phyloP scores from a whole-genome alignment of 2,113 vertebrate species.

The Pteropus alecto region DNA sequence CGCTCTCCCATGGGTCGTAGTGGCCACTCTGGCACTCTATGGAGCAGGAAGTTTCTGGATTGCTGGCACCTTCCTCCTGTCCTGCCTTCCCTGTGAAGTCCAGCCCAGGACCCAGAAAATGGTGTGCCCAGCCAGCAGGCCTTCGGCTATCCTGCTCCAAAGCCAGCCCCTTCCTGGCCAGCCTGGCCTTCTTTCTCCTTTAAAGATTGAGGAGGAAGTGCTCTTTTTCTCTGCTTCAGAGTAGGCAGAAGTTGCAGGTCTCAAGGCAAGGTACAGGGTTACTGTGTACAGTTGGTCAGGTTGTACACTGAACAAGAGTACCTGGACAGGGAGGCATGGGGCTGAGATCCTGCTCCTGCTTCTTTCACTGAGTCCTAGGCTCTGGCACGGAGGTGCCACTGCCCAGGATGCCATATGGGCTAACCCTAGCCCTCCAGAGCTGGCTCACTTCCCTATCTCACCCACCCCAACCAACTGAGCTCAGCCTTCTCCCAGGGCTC shows the following conservation, averaged over 20 bases:
- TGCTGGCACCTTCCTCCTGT: background rate
- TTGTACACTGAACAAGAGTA: background rate
- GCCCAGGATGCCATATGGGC: background rate
- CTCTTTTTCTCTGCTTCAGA: background rate
- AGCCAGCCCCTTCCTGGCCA: background rate
- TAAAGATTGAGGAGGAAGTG: background rate
- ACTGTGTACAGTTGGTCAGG: background rate
- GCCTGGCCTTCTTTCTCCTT: background rate
- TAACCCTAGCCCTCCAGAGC: background rate
- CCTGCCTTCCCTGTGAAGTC: background rate
- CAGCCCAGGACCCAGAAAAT: background rate
- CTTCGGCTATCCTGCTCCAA: background rate
- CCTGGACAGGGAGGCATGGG: background rate
- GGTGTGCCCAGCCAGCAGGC: background rate
- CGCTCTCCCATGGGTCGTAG: background rate
- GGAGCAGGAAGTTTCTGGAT: background rate
- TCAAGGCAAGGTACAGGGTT: background rate
- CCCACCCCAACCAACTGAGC: background rate
- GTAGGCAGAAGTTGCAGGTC: background rate
- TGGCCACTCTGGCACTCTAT: background rate
- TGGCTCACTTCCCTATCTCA: background rate
- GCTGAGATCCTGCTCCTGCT: background rate
- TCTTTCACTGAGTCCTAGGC: background rate
- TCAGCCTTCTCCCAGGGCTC: background rate
- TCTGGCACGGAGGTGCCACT: background rate